Evolutionary conservation across 2,113 vertebrate genomes (phyloP).

Genomic region (Urocolius indicus): DNA sequence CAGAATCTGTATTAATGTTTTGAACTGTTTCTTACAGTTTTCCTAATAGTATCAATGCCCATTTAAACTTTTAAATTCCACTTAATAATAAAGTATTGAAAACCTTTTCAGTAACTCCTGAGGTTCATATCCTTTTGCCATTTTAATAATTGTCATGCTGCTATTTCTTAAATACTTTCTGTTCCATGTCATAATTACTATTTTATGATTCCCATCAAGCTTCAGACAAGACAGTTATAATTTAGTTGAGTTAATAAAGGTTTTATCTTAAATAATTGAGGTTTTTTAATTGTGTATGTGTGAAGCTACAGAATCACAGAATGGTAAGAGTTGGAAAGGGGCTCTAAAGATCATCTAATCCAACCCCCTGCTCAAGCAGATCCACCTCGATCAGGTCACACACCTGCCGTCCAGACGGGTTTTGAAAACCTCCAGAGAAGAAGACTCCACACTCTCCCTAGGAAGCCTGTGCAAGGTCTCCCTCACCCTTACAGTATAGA

Average conservation of each 20-base stretch:
- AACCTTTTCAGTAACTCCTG: background rate
- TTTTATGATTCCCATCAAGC: background rate
- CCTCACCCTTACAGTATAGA: too few species aligned
- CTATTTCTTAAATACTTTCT: background rate
- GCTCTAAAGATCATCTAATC: too few species aligned
- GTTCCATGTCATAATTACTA: background rate
- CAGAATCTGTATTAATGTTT: background rate
- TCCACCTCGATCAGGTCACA: too few species aligned
- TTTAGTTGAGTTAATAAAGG: background rate
- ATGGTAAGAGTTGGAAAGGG: too few species aligned
- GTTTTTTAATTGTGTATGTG: background rate
- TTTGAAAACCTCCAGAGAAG: too few species aligned
- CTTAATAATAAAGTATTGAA: background rate
- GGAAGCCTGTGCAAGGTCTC: too few species aligned
- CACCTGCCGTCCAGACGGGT: too few species aligned
- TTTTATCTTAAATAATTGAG: accelerated
- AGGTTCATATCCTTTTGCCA: background rate
- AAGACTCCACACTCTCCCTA: too few species aligned
- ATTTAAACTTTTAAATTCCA: background rate
- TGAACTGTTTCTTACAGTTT: background rate
- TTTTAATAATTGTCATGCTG: background rate
- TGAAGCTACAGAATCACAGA: too few species aligned
- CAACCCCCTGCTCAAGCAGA: too few species aligned
- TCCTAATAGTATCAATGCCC: background rate
- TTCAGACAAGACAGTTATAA: background rate